Base-by-base conservation (phyloP, 2,888 invertebrate genomes). In the Pyrrhia umbra region DNA sequence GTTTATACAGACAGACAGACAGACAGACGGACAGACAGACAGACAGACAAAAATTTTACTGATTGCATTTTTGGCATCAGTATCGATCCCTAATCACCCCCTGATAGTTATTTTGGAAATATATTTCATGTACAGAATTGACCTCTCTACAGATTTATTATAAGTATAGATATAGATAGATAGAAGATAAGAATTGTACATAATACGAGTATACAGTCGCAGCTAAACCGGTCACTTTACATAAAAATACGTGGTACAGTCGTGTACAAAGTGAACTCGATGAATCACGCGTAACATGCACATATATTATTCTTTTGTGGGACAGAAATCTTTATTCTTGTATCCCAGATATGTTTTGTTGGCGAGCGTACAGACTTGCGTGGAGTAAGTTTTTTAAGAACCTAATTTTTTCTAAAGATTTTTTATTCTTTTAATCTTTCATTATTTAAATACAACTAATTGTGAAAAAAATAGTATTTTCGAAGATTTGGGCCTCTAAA, bases 241-340 rank as follows among this genome's bases (percentile, higher is more conserved):
- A 76, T 72, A 59, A 72, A 51, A 66, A 60, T 71, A 52, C 59
- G 45, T 57, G 75, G 55, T 63, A 63, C 43, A 76, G 76, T 51
- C 72, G 64, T 55, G 43, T 75, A 75, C 68, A 77, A 79, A 77
- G 68, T 63, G 65, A 67, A 65, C 68, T 69, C 84, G 66, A 83
- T 83, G 81, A 76, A 82, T 83, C 84, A 78, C 75, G 65, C 60
- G 57, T 70, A 68, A 77, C 80, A 78, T 76, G 69, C 75, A 74
- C 76, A 72, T 77, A 79, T 72, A 81, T 82, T 80, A 80, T 79
- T 77, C 77, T 75, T 74, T 77, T 82, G 83, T 77, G 66, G 54
- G 73, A 74, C 78, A 72, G 60, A 70, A 82, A 75, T 74, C 74
- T 74, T 71, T 73, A 75, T 75, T 77, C 75, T 81, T 70, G 70